These are phyloP conservation scores for Cremastobaeus sp. DNA, from an alignment of 2,888 invertebrate species.

Conservation along the genomic window DNA sequence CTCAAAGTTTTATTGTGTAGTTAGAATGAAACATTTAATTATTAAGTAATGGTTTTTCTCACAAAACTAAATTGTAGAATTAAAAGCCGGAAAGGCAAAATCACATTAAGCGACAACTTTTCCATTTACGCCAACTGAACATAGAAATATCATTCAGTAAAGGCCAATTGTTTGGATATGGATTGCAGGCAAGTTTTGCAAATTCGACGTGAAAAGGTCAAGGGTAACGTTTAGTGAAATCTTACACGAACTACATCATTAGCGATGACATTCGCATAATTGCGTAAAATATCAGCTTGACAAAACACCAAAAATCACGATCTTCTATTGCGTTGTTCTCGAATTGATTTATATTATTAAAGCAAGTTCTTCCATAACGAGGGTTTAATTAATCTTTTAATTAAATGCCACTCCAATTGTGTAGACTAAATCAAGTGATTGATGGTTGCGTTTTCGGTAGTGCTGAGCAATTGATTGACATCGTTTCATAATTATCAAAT, in stretches of 20 bases:
- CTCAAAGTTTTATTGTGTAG: no score
- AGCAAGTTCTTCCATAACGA: neutral
- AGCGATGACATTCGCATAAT: conserved; percentile 22
- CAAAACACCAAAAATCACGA: neutral
- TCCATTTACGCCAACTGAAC: no score
- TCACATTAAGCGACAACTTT: neutral
- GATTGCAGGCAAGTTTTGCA: conserved; percentile 14
- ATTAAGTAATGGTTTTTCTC: no score
- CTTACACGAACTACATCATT: conserved; percentile 17
- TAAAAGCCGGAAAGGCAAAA: no score
- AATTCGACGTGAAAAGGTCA: conserved; percentile 13
- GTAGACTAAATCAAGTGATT: no score
- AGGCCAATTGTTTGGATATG: conserved; percentile 8
- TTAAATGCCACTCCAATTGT: conserved; percentile 8
- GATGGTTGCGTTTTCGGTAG: no score
- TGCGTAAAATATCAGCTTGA: conserved; percentile 10
- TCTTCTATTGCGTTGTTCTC: neutral
- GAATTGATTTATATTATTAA: no score
- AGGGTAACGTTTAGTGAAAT: conserved; percentile 13
- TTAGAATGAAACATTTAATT: no score
- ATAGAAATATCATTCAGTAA: conserved; percentile 6
- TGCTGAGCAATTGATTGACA: no score
- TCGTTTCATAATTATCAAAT: no score
- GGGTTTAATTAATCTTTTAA: conserved; percentile 28
- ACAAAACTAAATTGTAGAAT: no score